phyloP scores from a whole-genome alignment of 2,888 invertebrate genomes.

The Trissonchulus latispiculum region DNA sequence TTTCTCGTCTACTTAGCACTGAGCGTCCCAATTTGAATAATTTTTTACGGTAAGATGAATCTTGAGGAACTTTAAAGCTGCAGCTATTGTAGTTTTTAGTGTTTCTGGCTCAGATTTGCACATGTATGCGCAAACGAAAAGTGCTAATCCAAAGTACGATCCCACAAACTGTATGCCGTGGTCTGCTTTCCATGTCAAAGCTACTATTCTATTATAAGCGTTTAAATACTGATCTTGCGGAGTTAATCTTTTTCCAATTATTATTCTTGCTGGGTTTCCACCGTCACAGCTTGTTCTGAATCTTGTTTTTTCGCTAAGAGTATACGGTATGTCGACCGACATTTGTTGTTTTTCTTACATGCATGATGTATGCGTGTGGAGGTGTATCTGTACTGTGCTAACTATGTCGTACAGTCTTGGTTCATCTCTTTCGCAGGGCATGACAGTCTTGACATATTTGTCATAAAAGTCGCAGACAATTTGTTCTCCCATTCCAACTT shows the following conservation, averaged over 20 bases:
- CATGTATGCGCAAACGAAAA: constrained; percentile 2
- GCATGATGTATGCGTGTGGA: neutral
- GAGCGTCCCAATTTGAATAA: neutral
- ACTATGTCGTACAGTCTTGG: neutral
- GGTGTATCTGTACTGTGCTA: neutral
- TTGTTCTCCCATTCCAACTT: neutral
- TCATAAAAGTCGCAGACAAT: neutral
- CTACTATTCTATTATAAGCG: neutral
- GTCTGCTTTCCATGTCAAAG: constrained; percentile 8
- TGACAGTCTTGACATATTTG: neutral
- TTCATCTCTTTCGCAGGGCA: neutral
- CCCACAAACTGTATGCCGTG: neutral
- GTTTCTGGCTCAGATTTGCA: neutral
- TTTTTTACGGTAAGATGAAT: neutral
- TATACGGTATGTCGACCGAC: neutral
- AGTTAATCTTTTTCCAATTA: neutral
- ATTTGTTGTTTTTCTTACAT: neutral
- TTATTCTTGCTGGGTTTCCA: constrained; percentile 5
- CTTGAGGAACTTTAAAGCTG: neutral
- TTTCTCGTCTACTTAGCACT: neutral
- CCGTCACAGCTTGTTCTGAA: neutral
- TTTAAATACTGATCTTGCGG: neutral
- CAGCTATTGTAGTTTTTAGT: neutral
- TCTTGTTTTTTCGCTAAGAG: neutral
- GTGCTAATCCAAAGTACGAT: neutral